Base-by-base conservation (phyloP, 2,888 invertebrate genomes). In the Eristalinus aeneus region DNA sequence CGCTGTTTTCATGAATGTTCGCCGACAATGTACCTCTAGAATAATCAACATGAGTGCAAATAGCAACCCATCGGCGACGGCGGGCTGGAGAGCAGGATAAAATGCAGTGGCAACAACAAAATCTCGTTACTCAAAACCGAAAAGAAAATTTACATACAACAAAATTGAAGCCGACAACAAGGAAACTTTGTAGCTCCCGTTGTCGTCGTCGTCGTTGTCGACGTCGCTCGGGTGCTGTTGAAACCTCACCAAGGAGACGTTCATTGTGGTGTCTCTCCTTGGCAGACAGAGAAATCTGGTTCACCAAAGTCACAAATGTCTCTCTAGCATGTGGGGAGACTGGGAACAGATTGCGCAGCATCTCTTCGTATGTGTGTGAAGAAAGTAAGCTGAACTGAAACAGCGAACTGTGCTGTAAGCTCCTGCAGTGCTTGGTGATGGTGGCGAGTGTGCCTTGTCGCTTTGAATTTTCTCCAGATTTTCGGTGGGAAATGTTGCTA, bases 71-170 rank as follows among this genome's bases (percentile, higher is more conserved):
- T 71, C 79, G 36, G 27, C 34, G 31, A 20, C n/a, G 58, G 16
- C 10, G 54, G 22, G 2, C 32, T 12, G 34, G 61, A 36, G 39
- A 63, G 54, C 34, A 56, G 39, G 22, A 20, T 11, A 34, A 79
- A 79, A 79, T 72, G 34, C 34, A 34, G 10, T 34, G 1, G 8
- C 46, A 16, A 6, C 46, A n/a, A 16, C 46, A 77, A 74, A 77
- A 60, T 64, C 69, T 82, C 82, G 86, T 78, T 78, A 86, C 86
- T 86, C 82, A 86, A 82, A 86, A 78, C n/a, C 39, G 22, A 12
- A 71, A 27, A 54, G 27, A 27, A 58, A 74, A 86, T 86, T 86
- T 74, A 78, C 86, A 86, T 86, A 86, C 82, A 82, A 86, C 65
- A 74, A 82, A 86, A 82, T 86, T 77, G 69, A 69, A 77, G 9